These are phyloP conservation scores for Sylvilagus bachmani DNA, from an alignment of 2,113 vertebrate species.

Conservation along the genomic window DNA sequence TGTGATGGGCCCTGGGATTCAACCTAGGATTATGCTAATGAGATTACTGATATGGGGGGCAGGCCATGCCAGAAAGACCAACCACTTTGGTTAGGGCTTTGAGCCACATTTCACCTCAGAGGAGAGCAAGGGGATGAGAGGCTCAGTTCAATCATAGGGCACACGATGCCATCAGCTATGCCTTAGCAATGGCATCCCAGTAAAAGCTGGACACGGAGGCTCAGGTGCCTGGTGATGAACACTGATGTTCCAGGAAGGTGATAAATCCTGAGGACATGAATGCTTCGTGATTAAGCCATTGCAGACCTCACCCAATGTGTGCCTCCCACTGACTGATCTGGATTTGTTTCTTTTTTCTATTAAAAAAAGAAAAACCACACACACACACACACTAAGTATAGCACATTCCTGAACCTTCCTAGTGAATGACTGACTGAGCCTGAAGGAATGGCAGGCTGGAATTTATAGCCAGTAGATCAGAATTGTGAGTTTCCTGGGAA, in stretches of 20 bases:
- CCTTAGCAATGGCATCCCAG: neutral
- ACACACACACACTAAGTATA: neutral
- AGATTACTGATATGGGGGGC: neutral
- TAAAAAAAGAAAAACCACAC: neutral
- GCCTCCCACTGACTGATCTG: neutral
- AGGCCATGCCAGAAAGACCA: neutral
- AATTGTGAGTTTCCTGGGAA: neutral
- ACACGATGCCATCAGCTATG: neutral
- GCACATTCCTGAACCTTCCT: neutral
- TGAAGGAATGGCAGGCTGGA: neutral
- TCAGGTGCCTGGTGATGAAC: neutral
- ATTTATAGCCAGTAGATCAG: neutral
- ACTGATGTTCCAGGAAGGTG: neutral
- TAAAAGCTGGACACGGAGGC: neutral
- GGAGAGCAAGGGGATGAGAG: neutral
- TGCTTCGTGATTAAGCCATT: neutral
- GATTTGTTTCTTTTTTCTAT: neutral
- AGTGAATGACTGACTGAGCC: neutral
- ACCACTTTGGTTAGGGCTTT: neutral
- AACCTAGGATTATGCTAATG: slow-evolving; percentile 40
- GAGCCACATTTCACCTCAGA: neutral
- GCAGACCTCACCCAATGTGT: neutral
- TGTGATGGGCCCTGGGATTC: neutral
- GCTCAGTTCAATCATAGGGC: neutral
- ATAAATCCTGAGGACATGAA: neutral